phyloP scores from a whole-genome alignment of 1,140 invertebrate genomes.

The Agraylea sexmaculata region DNA sequence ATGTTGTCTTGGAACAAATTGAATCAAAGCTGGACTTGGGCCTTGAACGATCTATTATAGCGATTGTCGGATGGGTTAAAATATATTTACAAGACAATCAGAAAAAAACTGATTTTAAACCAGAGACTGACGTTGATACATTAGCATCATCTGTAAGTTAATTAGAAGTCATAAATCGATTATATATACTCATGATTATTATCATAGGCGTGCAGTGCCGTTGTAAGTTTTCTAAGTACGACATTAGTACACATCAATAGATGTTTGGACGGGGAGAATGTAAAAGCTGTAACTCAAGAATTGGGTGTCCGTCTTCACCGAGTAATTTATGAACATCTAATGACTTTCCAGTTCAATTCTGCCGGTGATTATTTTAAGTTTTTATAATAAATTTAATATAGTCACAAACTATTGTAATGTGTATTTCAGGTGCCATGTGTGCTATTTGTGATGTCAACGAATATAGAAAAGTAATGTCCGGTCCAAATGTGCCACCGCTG shows the following conservation, averaged over 20 bases:
- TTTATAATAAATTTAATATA: neutral
- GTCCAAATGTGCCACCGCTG: conserved; percentile 57
- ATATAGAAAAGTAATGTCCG: conserved; percentile 53
- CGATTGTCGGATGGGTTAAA: conserved; percentile 85
- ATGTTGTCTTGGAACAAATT: conserved; percentile 73
- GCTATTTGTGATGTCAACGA: conserved; percentile 98
- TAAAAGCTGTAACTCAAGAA: conserved; percentile 75
- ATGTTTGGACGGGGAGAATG: conserved; percentile 88
- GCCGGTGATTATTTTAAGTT: conserved; percentile 51
- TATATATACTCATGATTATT: conserved; percentile 3
- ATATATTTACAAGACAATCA: conserved; percentile 86
- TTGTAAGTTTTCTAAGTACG: conserved; percentile 71
- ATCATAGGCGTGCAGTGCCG: conserved; percentile 70
- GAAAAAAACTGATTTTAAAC: conserved; percentile 92
- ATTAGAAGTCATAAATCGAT: conserved; percentile 2
- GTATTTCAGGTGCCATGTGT: conserved; percentile 76
- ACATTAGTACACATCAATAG: conserved; percentile 70
- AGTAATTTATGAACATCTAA: conserved; percentile 90
- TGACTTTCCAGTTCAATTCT: conserved; percentile 91
- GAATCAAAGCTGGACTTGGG: conserved; percentile 87
- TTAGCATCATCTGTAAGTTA: conserved; percentile 53
- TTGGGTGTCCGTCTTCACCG: conserved; percentile 83
- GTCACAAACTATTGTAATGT: conserved; percentile 5
- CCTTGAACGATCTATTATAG: conserved; percentile 75
- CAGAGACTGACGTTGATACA: conserved; percentile 75